phyloP scores from a whole-genome alignment of 2,113 vertebrate genomes.

The Cavia porcellus region DNA sequence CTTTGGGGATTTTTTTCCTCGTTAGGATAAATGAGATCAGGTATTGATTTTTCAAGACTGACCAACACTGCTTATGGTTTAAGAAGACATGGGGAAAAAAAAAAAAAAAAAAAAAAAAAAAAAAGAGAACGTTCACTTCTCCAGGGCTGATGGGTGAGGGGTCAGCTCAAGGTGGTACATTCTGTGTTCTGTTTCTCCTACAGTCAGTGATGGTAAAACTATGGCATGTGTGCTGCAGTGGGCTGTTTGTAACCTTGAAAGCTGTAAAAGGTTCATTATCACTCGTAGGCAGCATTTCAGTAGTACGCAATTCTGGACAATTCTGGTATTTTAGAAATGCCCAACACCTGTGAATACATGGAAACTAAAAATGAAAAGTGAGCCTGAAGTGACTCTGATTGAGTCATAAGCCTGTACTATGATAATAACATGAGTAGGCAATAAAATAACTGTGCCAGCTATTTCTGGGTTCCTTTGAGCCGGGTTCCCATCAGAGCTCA shows the following conservation, averaged over 20 bases:
- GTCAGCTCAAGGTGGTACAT: background rate
- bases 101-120: too few relatives aligned
- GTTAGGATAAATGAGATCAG: slow-evolving; percentile 75
- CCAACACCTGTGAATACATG: background rate
- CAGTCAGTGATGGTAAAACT: background rate
- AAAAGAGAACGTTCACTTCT: slow-evolving; percentile 32
- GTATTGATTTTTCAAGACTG: slow-evolving; percentile 69
- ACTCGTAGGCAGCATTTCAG: background rate
- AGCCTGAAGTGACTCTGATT: background rate
- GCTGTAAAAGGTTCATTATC: background rate
- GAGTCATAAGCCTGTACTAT: background rate
- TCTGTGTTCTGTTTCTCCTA: background rate
- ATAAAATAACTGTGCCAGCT: background rate
- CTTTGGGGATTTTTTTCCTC: slow-evolving; percentile 28
- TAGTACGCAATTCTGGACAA: background rate
- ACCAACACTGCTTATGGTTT: slow-evolving; percentile 65
- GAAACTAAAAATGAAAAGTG: background rate
- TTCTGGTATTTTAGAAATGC: slow-evolving; percentile 50
- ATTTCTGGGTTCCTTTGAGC: background rate
- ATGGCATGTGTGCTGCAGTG: background rate
- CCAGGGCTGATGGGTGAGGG: slow-evolving; percentile 65
- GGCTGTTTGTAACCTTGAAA: background rate
- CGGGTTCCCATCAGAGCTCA: background rate
- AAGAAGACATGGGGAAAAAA: slow-evolving; percentile 76
- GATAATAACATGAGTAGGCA: background rate